Evolutionary conservation across 2,888 invertebrate species (phyloP), one percentile per base, ranked within the genome.

Genomic region (Heliconius erato): DNA sequence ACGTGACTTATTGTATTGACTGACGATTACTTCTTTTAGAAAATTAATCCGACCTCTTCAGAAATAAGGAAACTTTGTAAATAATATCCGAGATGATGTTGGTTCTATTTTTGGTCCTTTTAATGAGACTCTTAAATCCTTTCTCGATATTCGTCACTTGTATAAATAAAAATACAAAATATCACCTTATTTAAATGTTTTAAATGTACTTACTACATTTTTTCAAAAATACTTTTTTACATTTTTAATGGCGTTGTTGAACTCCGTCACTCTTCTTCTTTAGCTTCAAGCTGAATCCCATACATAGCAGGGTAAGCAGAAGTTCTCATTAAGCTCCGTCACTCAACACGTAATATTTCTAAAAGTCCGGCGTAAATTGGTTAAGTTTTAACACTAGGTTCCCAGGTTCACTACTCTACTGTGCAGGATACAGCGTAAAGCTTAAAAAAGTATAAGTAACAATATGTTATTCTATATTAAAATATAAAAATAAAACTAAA

Each of bases 51-150:
- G 65, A 54, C 40, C 72, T 77, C 67, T 82, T 26, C 77, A 23
- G 74, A 81, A 81, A 83, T 72, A 69, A 79, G 82, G 26, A 65
- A 79, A 76, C 32, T 83, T 54, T 54, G 83, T 79, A 76, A 83
- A 83, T 79, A 65, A 59, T 32, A 78, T 6, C 63, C 35, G 63
- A 79, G 28, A 26, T 12, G 71, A 63, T 79, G 16, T 79, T 71
- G 40, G 65, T 54, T 79, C 26, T 72, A 40, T 28, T 54, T 59
- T 79, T 63, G 7, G 35, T 40, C 23, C 14, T n/a, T 74, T 54
- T 19, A 68, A 79, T 59, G 49, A 59, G 28, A 19, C 77, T 67
- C 67, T 67, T 65, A 26, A 6, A 65, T 65, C 26, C 65, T 12
- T 26, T 65, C 14, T 26, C 3, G 5, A n/a, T 54, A 63, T 11